Evolutionary conservation across 2,113 vertebrate species (phyloP).

Genomic region (Siphamia tubifer): DNA sequence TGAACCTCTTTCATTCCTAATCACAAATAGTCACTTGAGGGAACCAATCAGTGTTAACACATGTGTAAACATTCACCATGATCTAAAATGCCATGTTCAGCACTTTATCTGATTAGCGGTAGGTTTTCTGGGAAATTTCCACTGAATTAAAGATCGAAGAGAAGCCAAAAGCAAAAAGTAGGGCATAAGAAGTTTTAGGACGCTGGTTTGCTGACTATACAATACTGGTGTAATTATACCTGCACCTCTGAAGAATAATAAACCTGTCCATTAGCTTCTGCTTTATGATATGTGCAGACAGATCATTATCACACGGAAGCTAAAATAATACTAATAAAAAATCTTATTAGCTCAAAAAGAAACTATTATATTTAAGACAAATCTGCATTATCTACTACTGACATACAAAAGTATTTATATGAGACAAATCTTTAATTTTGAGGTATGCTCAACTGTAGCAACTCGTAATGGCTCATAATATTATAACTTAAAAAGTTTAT

Average conservation of each 20-base stretch:
- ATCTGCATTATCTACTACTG: too few relatives aligned
- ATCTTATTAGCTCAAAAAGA: too few relatives aligned
- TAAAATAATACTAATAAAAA: too few relatives aligned
- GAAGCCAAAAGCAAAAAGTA: constrained; percentile 10
- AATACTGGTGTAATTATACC: not conserved
- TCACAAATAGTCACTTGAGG: constrained; percentile 63
- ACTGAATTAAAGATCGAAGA: constrained; percentile 20
- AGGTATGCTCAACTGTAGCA: too few relatives aligned
- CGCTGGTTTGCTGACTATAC: constrained; percentile 47
- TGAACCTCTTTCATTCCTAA: constrained; percentile 61
- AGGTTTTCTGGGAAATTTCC: constrained; percentile 26
- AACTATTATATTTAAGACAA: too few relatives aligned
- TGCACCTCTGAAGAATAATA: not conserved
- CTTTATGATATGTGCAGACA: accelerated
- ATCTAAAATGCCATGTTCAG: constrained; percentile 57
- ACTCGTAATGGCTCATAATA: too few relatives aligned
- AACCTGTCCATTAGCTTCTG: not conserved
- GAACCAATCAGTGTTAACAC: constrained; percentile 42
- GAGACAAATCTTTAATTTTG: too few relatives aligned
- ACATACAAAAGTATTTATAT: too few relatives aligned
- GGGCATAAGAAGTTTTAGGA: not conserved
- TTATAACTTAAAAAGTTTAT: too few relatives aligned
- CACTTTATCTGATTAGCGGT: constrained; percentile 42
- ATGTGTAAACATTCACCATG: constrained; percentile 45
- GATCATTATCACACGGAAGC: too few relatives aligned